These are phyloP conservation scores for Patella depressa DNA, from an alignment of 2,888 invertebrate species.

Conservation along the genomic window DNA sequence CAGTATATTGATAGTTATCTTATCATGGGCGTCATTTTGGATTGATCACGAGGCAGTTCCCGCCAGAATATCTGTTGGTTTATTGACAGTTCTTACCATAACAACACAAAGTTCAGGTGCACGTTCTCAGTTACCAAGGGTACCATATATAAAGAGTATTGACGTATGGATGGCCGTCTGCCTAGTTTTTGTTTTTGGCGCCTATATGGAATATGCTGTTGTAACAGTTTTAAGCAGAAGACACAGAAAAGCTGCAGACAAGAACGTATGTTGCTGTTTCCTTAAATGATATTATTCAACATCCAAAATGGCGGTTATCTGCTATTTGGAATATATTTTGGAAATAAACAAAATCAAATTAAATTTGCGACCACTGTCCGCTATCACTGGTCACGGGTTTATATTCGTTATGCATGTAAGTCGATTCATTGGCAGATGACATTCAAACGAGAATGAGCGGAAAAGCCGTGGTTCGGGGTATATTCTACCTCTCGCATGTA, in stretches of 20 bases:
- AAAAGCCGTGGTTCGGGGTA: too few relatives aligned
- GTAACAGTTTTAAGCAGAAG: conserved; percentile 12
- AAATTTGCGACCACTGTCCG: too few relatives aligned
- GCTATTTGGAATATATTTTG: too few relatives aligned
- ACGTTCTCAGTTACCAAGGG: conserved; percentile 38
- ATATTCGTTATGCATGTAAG: too few relatives aligned
- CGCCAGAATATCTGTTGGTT: conserved; percentile 48
- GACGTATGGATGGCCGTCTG: conserved; percentile 27
- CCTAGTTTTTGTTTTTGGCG: conserved; percentile 23
- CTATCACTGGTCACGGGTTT: too few relatives aligned
- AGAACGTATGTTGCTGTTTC: too few relatives aligned
- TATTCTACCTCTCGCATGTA: too few relatives aligned
- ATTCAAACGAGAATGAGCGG: too few relatives aligned
- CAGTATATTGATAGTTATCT: conserved; percentile 42
- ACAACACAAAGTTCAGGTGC: conserved; percentile 49
- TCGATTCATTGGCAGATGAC: too few relatives aligned
- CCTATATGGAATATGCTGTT: conserved; percentile 23
- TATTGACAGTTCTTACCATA: conserved; percentile 53
- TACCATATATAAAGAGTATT: conserved; percentile 40
- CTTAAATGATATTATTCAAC: too few relatives aligned
- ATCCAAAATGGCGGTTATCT: too few relatives aligned
- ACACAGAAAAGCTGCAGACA: conserved; percentile 7
- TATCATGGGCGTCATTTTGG: conserved; percentile 51
- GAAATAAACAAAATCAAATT: too few relatives aligned
- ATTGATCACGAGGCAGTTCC: conserved; percentile 48